Base-by-base conservation (phyloP, 1,140 invertebrate genomes). In the Procambarus clarkii region DNA sequence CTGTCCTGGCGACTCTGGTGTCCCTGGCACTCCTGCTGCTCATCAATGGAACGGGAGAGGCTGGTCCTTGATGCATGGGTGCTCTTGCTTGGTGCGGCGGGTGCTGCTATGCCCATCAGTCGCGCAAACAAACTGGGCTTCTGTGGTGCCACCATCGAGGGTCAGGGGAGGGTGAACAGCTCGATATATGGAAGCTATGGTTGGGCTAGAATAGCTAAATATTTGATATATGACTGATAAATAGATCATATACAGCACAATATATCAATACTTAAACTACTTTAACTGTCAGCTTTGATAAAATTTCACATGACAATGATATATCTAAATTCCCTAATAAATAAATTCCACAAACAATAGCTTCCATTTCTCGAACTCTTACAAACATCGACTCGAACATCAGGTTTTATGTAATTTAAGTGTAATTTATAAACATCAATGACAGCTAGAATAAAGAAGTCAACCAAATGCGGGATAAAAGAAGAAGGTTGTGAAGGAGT, bases 51-150 rank as follows among this genome's bases (percentile, higher is more conserved):
- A 77, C 88, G 86, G 13, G 92, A 24, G 77, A 88, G 84, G 34
- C 82, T 86, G 82, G 85, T 77, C 45, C 87, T 79, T n/a, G 92
- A 92, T 50, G 84, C 92, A 45, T 91, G 48, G 83, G 71, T 77
- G 76, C 91, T 92, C 64, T 92, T 88, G 76, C 48, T 76, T 1
- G 93, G 93, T 15, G 89, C 89, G 24, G 84, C 83, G 5, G 93
- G 93, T 50, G 91, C 88, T 60, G 93, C 93, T 91, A 93, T 93
- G 88, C 93, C 93, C 93, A 94, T 94, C 77, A 94, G 89, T 58
- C 93, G 93, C 89, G 92, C 93, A 91, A 94, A 93, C 91, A 94
- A 92, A 93, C 92, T 93, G 69, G 93, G 92, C 88, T 93, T 93
- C 93, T 93, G 93, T 89, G 64, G 90, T 87, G 91, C 91, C 90